Conservation (phyloP, 2,888 invertebrate genomes). For the Napeogenes sylphis region DNA sequence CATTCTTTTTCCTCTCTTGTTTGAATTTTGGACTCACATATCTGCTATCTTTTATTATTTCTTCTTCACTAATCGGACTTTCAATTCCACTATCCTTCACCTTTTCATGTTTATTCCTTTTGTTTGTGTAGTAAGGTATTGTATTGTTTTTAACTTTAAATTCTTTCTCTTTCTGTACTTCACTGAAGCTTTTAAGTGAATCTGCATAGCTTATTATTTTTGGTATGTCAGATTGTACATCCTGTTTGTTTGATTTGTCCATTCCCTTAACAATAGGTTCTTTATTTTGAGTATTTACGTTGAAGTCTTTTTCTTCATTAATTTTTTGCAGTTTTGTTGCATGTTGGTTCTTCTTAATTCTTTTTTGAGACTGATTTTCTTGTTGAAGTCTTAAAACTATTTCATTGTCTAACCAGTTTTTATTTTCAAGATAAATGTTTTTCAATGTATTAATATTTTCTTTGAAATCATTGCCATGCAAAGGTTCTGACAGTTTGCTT, state of each 20-base stretch:
- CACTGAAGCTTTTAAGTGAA: constrained; percentile 49
- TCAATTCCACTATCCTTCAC: constrained; percentile 14
- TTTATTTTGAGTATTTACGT: constrained; percentile 28
- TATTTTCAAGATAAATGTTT: constrained; percentile 61
- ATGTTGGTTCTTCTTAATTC: constrained; percentile 34
- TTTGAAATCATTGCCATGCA: constrained; percentile 56
- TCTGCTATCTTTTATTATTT: constrained; percentile 63
- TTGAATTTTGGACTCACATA: constrained; percentile 53
- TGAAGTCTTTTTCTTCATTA: constrained; percentile 41
- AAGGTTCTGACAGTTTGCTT: constrained; percentile 40
- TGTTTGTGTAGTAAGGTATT: background rate
- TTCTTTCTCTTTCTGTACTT: constrained; percentile 25
- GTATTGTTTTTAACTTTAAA: background rate
- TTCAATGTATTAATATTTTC: constrained; percentile 56
- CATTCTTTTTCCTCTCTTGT: constrained; percentile 57
- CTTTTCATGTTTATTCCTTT: constrained; percentile 11
- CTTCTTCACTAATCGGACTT: constrained; percentile 52
- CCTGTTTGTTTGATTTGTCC: constrained; percentile 35
- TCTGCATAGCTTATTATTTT: constrained; percentile 55
- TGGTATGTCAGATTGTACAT: background rate
- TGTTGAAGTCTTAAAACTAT: constrained; percentile 49
- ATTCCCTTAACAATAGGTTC: constrained; percentile 29
- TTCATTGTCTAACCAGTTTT: constrained; percentile 64
- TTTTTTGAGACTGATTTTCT: constrained; percentile 43
- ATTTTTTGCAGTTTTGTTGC: constrained; percentile 35